Evolutionary conservation across 2,797 vertebrate genomes (phyloP).

Genomic region (Rhabdomys pumilio): DNA sequence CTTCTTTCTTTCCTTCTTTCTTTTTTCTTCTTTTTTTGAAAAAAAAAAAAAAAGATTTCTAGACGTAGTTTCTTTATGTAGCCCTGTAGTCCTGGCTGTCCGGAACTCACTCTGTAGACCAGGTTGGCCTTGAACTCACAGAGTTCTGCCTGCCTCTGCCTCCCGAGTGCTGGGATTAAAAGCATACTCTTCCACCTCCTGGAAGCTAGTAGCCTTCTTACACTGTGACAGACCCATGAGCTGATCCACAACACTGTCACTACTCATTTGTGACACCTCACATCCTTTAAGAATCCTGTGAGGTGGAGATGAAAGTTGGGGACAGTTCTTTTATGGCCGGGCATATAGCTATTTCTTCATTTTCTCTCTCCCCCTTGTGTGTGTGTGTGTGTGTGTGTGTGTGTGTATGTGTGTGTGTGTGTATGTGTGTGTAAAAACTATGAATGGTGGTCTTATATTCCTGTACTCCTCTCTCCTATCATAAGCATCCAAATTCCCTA

Average conservation of each 20-base stretch:
- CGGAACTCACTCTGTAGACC: background rate
- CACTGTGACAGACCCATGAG: background rate
- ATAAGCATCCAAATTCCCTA: background rate
- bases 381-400: no score
- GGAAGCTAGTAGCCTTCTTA: background rate
- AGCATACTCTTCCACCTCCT: background rate
- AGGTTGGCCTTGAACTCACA: background rate
- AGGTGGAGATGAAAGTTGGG: background rate
- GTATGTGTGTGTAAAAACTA: no score
- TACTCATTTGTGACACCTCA: background rate
- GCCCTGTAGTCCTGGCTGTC: background rate
- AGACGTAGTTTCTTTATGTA: background rate
- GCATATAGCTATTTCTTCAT: background rate
- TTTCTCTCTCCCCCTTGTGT: accelerated
- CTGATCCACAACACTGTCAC: background rate
- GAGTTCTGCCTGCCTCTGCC: background rate
- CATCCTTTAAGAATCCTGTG: background rate
- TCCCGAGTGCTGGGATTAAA: background rate
- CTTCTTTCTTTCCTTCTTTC: no score
- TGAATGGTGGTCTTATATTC: background rate
- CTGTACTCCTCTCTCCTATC: background rate
- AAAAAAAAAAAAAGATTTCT: background rate
- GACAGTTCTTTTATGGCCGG: background rate
- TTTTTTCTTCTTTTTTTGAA: background rate
- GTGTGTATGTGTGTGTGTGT: no score